Percentiles rank a stretch among this genome's conserved stretches.
phyloP scores from a whole-genome alignment of 2,113 vertebrate genomes.

The Zosterops borbonicus region DNA sequence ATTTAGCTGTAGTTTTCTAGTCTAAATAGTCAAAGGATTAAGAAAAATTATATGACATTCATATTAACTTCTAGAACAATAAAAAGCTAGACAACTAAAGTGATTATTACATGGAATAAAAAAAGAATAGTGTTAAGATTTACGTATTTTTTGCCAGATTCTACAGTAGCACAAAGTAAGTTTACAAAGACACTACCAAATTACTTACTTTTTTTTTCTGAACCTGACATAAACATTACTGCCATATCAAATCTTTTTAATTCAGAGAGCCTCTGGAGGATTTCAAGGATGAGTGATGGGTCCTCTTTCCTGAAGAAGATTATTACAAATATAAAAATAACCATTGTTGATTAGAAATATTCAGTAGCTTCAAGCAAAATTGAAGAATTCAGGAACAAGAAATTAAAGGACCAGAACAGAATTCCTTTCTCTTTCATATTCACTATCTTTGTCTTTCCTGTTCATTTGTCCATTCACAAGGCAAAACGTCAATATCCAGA shows the following conservation, averaged over 20 bases:
- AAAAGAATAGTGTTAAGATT: background rate
- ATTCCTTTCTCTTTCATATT: background rate
- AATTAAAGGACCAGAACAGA: background rate
- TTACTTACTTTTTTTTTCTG: slow-evolving; percentile 87
- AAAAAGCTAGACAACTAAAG: background rate
- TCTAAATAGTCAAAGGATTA: background rate
- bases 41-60: background rate
- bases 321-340: slow-evolving; percentile 40
- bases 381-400: background rate
- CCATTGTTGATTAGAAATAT: background rate
- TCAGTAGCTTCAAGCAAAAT: background rate
- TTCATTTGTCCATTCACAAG: background rate
- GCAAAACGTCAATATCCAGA: background rate
- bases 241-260: slow-evolving; percentile 92
- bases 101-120: background rate
- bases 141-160: background rate
- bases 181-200: background rate
- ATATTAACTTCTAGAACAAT: background rate
- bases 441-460: background rate
- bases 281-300: slow-evolving; percentile 78
- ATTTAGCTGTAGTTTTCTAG: background rate
- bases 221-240: slow-evolving; percentile 91
- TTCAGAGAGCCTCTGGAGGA: slow-evolving; percentile 83
- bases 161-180: background rate
- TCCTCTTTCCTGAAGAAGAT: slow-evolving; percentile 81